A percentile compares a stretch with the other conserved stretches of the same genome.
Evolutionary conservation across 2,797 vertebrate species (phyloP).

Genomic region (Brotula barbata): DNA sequence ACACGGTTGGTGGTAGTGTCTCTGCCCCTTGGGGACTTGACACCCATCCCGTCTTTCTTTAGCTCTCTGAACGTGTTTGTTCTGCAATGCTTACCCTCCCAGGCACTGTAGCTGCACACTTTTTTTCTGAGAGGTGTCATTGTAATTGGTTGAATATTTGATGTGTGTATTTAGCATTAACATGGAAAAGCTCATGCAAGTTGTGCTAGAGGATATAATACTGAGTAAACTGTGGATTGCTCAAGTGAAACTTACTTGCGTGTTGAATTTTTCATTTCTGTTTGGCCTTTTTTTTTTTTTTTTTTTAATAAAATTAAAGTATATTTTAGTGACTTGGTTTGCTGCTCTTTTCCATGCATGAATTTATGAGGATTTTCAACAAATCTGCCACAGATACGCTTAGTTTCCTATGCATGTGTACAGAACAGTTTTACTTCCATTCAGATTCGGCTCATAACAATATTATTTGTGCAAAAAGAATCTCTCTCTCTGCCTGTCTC

Average conservation of each 20-base stretch:
- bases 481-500: neutral
- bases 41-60: constrained; percentile 69
- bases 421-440: constrained; percentile 40
- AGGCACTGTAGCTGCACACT: constrained; percentile 53
- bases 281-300: constrained; percentile 44
- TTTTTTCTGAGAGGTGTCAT: constrained; percentile 65
- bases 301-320: constrained; percentile 35
- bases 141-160: constrained; percentile 78
- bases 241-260: constrained; percentile 65
- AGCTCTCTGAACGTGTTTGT: constrained; percentile 71
- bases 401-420: constrained; percentile 37
- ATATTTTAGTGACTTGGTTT: constrained; percentile 45
- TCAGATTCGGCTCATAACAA: constrained; percentile 21
- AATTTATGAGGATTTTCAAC: constrained; percentile 21
- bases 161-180: constrained; percentile 77
- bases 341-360: constrained; percentile 42
- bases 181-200: constrained; percentile 61
- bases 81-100: constrained; percentile 66
- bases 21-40: constrained; percentile 57
- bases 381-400: constrained; percentile 34
- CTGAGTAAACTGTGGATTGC: constrained; percentile 69
- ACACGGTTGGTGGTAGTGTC: constrained; percentile 48
- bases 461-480: constrained; percentile 36
- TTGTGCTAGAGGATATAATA: constrained; percentile 55
- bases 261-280: constrained; percentile 57